Evolutionary conservation across 2,113 vertebrate genomes (phyloP).

Genomic region (Lagopus muta): DNA sequence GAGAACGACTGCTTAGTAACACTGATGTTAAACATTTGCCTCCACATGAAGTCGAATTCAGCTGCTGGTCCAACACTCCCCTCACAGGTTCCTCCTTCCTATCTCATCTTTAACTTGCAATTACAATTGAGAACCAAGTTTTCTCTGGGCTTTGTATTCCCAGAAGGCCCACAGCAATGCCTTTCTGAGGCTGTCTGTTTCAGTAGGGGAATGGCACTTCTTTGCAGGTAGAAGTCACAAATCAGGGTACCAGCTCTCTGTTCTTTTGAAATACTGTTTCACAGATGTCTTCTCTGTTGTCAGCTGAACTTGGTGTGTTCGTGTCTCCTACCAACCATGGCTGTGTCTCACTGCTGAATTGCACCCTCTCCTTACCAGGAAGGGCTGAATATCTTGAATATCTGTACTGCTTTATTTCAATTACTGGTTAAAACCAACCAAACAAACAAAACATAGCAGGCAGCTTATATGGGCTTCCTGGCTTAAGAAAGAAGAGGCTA

Average conservation of each 20-base stretch:
- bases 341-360: background rate
- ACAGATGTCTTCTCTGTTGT: background rate
- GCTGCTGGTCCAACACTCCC: background rate
- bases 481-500: background rate
- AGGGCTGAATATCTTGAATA: background rate
- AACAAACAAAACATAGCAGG: background rate
- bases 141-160: background rate
- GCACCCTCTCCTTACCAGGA: background rate
- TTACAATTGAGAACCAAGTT: background rate
- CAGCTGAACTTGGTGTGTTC: fast-evolving
- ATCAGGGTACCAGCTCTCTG: background rate
- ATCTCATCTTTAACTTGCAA: background rate
- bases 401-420: background rate
- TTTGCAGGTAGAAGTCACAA: background rate
- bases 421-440: background rate
- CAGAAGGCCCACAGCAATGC: background rate
- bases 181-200: background rate
- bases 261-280: background rate
- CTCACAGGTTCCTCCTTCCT: background rate
- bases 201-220: background rate
- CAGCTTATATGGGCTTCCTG: background rate
- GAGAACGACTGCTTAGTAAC: background rate
- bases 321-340: background rate
- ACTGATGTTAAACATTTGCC: background rate
- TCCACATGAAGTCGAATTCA: background rate